phyloP scores from a whole-genome alignment of 1,140 invertebrate genomes.

The Habropoda laboriosa region DNA sequence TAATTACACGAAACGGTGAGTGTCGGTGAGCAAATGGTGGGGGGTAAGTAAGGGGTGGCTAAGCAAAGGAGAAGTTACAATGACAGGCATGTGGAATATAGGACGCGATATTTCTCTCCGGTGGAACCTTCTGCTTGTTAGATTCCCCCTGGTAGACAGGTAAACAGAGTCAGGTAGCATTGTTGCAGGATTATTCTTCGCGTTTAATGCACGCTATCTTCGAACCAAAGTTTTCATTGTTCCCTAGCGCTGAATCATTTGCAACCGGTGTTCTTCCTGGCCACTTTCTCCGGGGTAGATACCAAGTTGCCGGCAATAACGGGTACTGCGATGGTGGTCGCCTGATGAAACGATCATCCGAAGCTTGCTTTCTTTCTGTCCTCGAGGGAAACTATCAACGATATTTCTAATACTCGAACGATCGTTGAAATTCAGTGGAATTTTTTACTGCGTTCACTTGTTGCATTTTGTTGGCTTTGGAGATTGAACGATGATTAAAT shows the following conservation, averaged over 20 bases:
- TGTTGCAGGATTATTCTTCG: conserved; percentile 41
- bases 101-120: conserved; percentile 34
- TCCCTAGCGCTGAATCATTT: conserved; percentile 33
- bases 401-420: background rate
- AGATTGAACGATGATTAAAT: too few species aligned
- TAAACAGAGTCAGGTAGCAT: conserved; percentile 38
- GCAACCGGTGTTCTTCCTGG: conserved; percentile 33
- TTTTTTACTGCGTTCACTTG: background rate
- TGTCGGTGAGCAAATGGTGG: too few species aligned
- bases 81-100: background rate
- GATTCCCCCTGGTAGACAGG: background rate
- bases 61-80: conserved; percentile 1
- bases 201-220: conserved; percentile 32
- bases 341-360: conserved; percentile 24
- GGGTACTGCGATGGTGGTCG: conserved; percentile 18
- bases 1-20: conserved; percentile 13
- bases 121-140: background rate
- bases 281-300: conserved; percentile 30
- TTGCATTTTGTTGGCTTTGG: background rate
- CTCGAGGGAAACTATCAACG: conserved; percentile 5
- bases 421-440: background rate
- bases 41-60: too few species aligned
- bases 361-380: background rate
- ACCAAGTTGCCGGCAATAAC: conserved; percentile 32
- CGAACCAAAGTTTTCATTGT: conserved; percentile 47